Base-by-base conservation (phyloP, 2,888 invertebrate species). In the Unio delphinus region DNA sequence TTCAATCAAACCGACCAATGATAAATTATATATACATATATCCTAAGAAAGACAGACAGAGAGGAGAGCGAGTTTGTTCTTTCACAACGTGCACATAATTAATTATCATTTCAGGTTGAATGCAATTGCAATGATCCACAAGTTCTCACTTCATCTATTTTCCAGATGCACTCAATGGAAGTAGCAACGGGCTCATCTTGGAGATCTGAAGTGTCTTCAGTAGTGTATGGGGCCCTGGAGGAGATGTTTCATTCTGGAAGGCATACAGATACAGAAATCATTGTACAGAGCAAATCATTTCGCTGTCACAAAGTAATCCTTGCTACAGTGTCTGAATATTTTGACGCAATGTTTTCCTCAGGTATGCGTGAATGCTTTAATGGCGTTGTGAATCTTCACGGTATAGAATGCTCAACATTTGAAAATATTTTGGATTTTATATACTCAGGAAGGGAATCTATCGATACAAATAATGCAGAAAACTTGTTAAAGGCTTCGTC, bases 371-470 rank as follows among this genome's bases (percentile, higher is more conserved):
- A 83, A 69, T 78, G 81, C 56, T 74, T 78, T 23, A 79, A 82
- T 60, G 80, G 80, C 11, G 65, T 75, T 5, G 83, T 83, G 3
- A 74, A 65, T 18, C 61, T 82, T 34, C 80, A 80, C 18, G 80
- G 74, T 15, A 75, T 97, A 56, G 93, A 93, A 72, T 93, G 94
- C 18, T 93, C 93, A 78, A 94, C 94, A 86, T 93, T 97, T 92
- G 93, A 94, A 75, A 92, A 94, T 68, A 92, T 97, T 60, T 92
- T 97, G 74, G 93, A 95, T 81, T 97, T 95, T 90, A 94, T 96
- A 0, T 97, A 97, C 89, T 91, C 95, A 61, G 93, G 96, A 67
- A 93, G 94, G 79, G 92, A 95, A 69, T 93, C 93, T 73, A 93
- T 97, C 30, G 94, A 92, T 72, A 93, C 93, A 61, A 92, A 93